Conservation (phyloP, 2,888 invertebrate species). For the Ormyrus rosae region DNA sequence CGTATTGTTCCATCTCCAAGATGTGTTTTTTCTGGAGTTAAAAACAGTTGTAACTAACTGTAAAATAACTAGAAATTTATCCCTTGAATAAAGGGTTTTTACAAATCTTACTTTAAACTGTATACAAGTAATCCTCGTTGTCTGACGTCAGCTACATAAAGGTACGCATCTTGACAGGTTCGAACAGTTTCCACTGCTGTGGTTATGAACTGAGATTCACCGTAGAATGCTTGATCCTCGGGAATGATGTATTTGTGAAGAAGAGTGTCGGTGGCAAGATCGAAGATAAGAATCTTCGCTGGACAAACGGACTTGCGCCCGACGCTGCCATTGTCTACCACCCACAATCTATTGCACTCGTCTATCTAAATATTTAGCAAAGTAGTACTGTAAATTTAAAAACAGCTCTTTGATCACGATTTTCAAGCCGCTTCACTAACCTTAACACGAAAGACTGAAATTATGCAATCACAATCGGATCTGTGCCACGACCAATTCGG, state of each 20-base stretch:
- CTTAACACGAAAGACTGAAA: constrained; percentile 73
- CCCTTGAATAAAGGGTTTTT: too few species aligned
- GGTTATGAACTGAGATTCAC: too few species aligned
- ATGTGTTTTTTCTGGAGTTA: too few species aligned
- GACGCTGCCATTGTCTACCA: constrained; percentile 72
- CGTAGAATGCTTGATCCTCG: constrained; percentile 64
- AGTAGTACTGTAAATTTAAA: constrained; percentile 62
- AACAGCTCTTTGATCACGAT: constrained; percentile 56
- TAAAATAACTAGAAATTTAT: too few species aligned
- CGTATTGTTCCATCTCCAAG: too few species aligned
- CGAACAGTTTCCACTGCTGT: too few species aligned
- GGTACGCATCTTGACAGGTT: too few species aligned
- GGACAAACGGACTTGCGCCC: constrained; percentile 9
- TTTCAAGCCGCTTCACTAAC: constrained; percentile 62
- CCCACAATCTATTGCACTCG: constrained; percentile 73
- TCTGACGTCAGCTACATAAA: too few species aligned
- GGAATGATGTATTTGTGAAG: constrained; percentile 71
- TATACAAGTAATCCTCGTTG: too few species aligned
- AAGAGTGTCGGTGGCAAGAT: constrained; percentile 69
- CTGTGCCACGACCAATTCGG: constrained; percentile 71
- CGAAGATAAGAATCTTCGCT: constrained; percentile 72
- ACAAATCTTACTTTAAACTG: too few species aligned
- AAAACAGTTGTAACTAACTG: too few species aligned
- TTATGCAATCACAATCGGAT: constrained; percentile 66
- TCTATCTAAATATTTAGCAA: not conserved